Conservation (phyloP, 2,888 invertebrate genomes). For the Eupelmus urozonus region DNA sequence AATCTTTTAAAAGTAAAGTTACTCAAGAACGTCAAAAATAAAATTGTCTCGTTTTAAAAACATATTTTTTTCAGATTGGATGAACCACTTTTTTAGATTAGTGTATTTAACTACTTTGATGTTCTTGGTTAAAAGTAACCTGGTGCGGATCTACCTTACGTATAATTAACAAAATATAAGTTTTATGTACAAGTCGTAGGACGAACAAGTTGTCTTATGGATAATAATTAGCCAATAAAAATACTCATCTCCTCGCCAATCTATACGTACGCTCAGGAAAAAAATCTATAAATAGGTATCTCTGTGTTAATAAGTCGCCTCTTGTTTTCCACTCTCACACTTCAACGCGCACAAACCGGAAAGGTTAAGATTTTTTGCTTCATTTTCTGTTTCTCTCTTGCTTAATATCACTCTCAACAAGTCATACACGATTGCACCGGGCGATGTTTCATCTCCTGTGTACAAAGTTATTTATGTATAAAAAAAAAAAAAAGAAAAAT, state of each 20-base stretch:
- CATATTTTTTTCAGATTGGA: no score
- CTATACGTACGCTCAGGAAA: background rate
- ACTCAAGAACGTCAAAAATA: slow-evolving; percentile 28
- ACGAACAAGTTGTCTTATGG: slow-evolving; percentile 9
- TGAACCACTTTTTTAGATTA: no score
- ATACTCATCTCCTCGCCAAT: slow-evolving; percentile 37
- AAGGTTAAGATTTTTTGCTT: background rate
- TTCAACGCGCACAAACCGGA: background rate
- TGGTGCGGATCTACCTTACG: slow-evolving; percentile 20
- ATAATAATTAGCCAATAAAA: slow-evolving; percentile 35
- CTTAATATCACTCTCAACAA: slow-evolving; percentile 51
- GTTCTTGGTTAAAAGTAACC: slow-evolving; percentile 20
- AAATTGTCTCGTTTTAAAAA: no score
- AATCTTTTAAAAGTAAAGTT: slow-evolving; percentile 6
- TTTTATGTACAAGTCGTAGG: slow-evolving; percentile 42
- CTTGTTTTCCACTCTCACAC: slow-evolving; percentile 5
- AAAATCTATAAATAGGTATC: slow-evolving; percentile 39
- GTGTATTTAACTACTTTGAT: slow-evolving; percentile 1
- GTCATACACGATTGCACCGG: slow-evolving; percentile 50
- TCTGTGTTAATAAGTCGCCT: slow-evolving; percentile 11
- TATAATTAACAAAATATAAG: slow-evolving; percentile 35
- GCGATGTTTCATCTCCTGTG: slow-evolving; percentile 30
- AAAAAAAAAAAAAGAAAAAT: slow-evolving; percentile 11
- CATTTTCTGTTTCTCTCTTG: background rate
- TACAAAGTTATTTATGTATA: background rate